A percentile compares a stretch with the other conserved stretches of the same genome.
Evolutionary conservation across 2,888 invertebrate genomes (phyloP).

Genomic region (Dexiosoma caninum): DNA sequence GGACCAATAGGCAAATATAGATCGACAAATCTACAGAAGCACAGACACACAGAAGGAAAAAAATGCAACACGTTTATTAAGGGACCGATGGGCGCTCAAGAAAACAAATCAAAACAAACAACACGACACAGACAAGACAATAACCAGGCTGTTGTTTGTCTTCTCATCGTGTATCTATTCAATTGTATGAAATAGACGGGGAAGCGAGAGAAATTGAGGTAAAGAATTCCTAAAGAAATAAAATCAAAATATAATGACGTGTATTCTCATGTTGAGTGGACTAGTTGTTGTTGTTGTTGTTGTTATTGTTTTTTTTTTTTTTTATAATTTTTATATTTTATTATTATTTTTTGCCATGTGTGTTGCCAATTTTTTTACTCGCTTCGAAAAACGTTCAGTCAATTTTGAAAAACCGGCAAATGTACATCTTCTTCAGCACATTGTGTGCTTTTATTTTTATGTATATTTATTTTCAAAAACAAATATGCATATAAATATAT

Average conservation of each 20-base stretch:
- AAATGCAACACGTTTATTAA: neutral
- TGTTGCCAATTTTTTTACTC: conserved; percentile 66
- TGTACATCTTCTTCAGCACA: conserved; percentile 47
- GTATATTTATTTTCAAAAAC: neutral
- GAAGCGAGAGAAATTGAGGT: conserved; percentile 15
- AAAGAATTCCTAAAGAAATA: neutral
- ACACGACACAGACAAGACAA: conserved; percentile 27
- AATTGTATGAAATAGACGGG: too few species aligned
- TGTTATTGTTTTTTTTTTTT: neutral
- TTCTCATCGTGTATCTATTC: neutral
- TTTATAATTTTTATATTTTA: neutral
- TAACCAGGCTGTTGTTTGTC: conserved; percentile 20
- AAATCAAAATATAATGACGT: neutral
- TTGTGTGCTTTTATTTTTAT: neutral
- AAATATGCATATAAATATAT: neutral
- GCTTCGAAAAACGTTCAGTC: conserved; percentile 58
- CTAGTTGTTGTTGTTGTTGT: too few species aligned
- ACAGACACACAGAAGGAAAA: neutral
- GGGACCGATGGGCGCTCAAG: conserved; percentile 1
- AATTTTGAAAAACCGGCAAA: conserved; percentile 64
- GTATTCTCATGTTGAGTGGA: conserved; percentile 33
- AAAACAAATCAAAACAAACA: conserved; percentile 15
- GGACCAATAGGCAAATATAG: neutral
- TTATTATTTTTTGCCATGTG: conserved; percentile 25
- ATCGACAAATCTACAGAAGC: neutral